Conservation (phyloP, 2,888 invertebrate species). For the Endotricha flammealis region DNA sequence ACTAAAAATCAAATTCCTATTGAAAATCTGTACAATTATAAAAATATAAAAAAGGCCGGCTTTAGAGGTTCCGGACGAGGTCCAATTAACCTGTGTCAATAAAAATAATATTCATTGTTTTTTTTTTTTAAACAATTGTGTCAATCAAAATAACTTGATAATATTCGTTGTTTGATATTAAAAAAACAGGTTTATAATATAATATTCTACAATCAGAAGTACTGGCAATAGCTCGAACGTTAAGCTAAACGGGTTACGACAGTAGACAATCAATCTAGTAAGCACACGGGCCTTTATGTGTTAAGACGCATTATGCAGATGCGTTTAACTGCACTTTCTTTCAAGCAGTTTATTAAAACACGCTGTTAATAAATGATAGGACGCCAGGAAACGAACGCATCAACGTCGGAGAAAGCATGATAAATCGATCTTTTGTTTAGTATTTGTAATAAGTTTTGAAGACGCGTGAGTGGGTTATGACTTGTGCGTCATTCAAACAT, state of each 20-base stretch:
- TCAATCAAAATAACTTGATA: too few relatives aligned
- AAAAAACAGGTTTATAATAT: too few relatives aligned
- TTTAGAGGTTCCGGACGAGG: too few relatives aligned
- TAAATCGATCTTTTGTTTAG: constrained; percentile 17
- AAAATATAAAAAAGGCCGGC: too few relatives aligned
- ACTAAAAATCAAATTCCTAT: too few relatives aligned
- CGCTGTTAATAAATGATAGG: constrained; percentile 20
- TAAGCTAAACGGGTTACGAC: constrained; percentile 28
- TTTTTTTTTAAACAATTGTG: too few relatives aligned
- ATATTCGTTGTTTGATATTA: too few relatives aligned
- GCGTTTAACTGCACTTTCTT: constrained; percentile 53
- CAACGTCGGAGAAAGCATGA: constrained; percentile 13
- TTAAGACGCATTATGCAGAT: constrained; percentile 35
- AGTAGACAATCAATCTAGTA: constrained; percentile 34
- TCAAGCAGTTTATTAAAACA: constrained; percentile 39
- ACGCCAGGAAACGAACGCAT: constrained; percentile 10
- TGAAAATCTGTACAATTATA: too few relatives aligned
- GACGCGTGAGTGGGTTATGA: constrained; percentile 6
- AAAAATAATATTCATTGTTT: too few relatives aligned
- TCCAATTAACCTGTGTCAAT: too few relatives aligned
- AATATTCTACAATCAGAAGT: too few relatives aligned
- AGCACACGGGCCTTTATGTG: constrained; percentile 26
- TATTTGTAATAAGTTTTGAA: constrained; percentile 13
- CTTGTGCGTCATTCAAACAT: too few relatives aligned
- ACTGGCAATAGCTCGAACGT: constrained; percentile 16